Evolutionary conservation across 2,113 vertebrate genomes (phyloP).

Genomic region (Psilopogon haemacephalus): DNA sequence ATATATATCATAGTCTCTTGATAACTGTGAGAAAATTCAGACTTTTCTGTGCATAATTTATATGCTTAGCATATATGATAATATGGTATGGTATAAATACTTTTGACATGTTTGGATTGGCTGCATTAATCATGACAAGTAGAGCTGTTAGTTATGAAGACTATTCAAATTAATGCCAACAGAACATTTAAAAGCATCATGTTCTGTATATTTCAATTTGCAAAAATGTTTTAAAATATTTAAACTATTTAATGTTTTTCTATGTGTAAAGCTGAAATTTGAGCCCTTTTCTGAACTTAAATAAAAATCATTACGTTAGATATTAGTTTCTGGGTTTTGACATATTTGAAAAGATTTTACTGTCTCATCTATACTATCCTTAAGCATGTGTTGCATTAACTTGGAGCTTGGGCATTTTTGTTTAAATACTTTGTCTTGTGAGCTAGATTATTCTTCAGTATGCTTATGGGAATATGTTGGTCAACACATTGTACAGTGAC

Average conservation of each 20-base stretch:
- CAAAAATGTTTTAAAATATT: constrained; percentile 23
- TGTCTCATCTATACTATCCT: background rate
- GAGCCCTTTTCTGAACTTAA: background rate
- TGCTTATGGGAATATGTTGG: constrained; percentile 4
- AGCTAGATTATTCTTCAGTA: background rate
- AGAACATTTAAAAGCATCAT: background rate
- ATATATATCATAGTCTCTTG: background rate
- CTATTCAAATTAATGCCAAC: constrained; percentile 4
- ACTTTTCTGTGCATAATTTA: background rate
- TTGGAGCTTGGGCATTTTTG: background rate
- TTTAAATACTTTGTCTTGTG: background rate
- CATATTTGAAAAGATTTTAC: background rate
- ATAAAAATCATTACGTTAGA: background rate
- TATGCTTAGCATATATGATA: background rate
- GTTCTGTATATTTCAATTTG: background rate
- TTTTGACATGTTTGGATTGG: constrained; percentile 28
- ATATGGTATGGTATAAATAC: background rate
- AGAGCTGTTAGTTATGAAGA: constrained; percentile 16
- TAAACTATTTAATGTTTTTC: background rate
- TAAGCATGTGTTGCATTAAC: background rate
- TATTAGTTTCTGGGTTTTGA: background rate
- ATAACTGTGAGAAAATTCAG: constrained; percentile 23
- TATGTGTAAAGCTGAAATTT: background rate
- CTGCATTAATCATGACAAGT: background rate
- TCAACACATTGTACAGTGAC: background rate